Percentiles rank a stretch among this genome's conserved stretches.
phyloP scores from a whole-genome alignment of 2,113 vertebrate species.

The Pluvianellus socialis region DNA sequence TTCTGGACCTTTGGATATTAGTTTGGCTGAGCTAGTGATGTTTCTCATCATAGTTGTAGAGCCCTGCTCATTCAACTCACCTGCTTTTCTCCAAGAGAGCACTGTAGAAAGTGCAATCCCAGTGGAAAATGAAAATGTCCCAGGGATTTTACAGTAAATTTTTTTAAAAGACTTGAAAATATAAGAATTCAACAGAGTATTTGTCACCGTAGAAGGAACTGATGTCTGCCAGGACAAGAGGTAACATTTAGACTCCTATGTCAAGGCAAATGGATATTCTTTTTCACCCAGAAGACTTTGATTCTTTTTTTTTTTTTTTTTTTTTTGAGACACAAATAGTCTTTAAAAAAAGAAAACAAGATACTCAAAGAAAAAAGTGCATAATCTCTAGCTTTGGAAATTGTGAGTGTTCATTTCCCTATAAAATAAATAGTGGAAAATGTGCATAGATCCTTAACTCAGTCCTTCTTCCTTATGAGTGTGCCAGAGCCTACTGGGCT shows the following conservation, averaged over 20 bases:
- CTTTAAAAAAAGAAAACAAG: conserved; percentile 14
- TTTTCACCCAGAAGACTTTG: neutral
- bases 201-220: neutral
- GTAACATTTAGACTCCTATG: neutral
- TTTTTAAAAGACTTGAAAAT: neutral
- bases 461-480: neutral
- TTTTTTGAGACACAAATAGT: neutral
- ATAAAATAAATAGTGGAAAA: conserved; percentile 77
- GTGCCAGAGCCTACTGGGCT: conserved; percentile 44
- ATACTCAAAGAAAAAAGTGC: neutral
- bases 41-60: rapidly evolving
- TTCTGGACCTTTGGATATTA: neutral
- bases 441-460: conserved; percentile 8
- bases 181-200: neutral
- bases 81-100: neutral
- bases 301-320: neutral
- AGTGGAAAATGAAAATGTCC: neutral
- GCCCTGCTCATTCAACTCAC: neutral
- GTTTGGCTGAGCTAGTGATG: neutral
- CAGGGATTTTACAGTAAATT: neutral
- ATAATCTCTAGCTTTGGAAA: conserved; percentile 59
- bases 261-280: neutral
- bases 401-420: conserved; percentile 56
- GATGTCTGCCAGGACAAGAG: neutral
- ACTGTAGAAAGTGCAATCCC: neutral